Evolutionary conservation across 2,888 invertebrate genomes (phyloP).

Genomic region (Trachelus tabidus): DNA sequence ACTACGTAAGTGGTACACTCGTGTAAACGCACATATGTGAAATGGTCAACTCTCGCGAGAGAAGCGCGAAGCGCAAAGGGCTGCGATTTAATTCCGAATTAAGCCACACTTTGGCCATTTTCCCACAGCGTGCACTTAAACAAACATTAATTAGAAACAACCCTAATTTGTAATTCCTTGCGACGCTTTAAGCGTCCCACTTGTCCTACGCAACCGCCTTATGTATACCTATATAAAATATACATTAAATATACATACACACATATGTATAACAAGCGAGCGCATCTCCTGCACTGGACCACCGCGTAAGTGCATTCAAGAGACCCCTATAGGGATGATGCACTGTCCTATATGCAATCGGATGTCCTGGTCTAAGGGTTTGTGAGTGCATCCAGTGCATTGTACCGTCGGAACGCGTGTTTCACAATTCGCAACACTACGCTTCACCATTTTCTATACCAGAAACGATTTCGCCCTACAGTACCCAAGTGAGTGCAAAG

Average conservation of each 20-base stretch:
- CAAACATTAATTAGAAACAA: conserved; percentile 4
- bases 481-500: background rate
- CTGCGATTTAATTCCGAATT: conserved; percentile 34
- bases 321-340: background rate
- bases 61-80: background rate
- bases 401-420: background rate
- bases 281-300: background rate
- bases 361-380: background rate
- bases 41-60: background rate
- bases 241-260: background rate
- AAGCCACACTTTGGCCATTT: conserved; percentile 17
- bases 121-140: background rate
- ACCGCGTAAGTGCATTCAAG: background rate
- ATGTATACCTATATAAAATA: background rate
- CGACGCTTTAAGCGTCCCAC: background rate
- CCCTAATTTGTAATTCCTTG: conserved; percentile 4
- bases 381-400: background rate
- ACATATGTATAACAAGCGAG: background rate
- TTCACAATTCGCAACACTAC: background rate
- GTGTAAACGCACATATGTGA: background rate
- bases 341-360: background rate
- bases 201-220: background rate
- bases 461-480: background rate
- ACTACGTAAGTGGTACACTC: background rate
- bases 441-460: background rate